Evolutionary conservation across 2,888 invertebrate species (phyloP), one percentile per base, ranked within the genome.

Genomic region (Allygus modestus): DNA sequence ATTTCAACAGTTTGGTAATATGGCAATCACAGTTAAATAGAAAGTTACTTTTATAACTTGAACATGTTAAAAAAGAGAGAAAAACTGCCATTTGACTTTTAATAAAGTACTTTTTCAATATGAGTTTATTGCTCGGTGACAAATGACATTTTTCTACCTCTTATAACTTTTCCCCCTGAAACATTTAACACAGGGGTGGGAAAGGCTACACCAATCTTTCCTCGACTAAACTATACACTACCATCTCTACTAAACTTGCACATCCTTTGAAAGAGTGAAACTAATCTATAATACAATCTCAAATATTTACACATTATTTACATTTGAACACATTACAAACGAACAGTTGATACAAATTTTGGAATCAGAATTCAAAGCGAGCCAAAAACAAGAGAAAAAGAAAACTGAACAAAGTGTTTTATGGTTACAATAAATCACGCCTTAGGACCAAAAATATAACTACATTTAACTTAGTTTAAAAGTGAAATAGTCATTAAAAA

Each of bases 1-100:
- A 65, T 65, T 65, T 65, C 31, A 65, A 65, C 65, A 65, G 31
- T 4, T 28, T 65, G 65, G 65, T 65, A 65, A 65, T 28, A 65
- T 28, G 65, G 28, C 28, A 65, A 65, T 65, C 65, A 65, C 65
- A 65, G 65, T 65, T 65, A 26, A 65, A 65, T 65, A 31, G 26
- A 65, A 26, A 28, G 31, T 65, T 26, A 17, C 15, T 15, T 28
- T 15, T 15, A 15, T 17, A 28, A 65, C 65, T 65, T 31, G 31
- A 65, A 65, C 7, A 31, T 28, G 26, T 65, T 28, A 65, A 28
- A 65, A 65, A 23, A 65, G 65, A 65, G 0, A 65, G 65, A 23
- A 65, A 65, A 31, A 2, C 12, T 65, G 28, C 31, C 26, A 65
- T 31, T 65, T 65, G 26, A 12, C 28, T 37, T 37, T 4, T 37